Base-by-base conservation (phyloP, 2,113 vertebrate species). In the Sinosuthora webbiana region DNA sequence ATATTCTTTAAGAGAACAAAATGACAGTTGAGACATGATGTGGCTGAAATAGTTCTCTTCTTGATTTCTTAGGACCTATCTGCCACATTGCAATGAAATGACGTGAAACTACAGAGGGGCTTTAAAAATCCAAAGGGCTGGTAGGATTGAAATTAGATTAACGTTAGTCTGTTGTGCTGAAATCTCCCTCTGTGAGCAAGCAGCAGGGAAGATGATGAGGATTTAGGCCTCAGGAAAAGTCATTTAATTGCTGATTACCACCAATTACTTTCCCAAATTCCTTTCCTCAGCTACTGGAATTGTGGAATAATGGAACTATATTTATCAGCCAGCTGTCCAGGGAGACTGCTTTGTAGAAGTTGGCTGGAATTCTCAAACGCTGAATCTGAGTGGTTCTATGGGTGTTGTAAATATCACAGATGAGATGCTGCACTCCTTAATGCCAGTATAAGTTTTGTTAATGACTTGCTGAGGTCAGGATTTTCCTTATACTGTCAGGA, bases 401-500 rank as follows among this genome's bases (percentile, higher is more conserved):
- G 79, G 69, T 95, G 56, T 67, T 85, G 37, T 89, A 77, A 87
- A 79, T 64, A 83, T 42, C 70, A 44, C 60, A 88, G 68, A 77
- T 83, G 85, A 88, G 80, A 88, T 77, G 35, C n/a, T 75, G 22
- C 22, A 22, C 19, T 70, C 37, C 44, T 63, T 88, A 77, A 71
- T 78, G 52, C 64, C 87, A 68, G 5, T 47, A 10, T 50, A 90
- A 68, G 64, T 94, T 86, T 80, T 77, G 35, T 80, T 86, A 83
- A 81, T 70, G 60, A 37, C 60, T 87, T 89, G 27, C 31, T 45
- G 56, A 67, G 35, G 60, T 91, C 71, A 80, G 35, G 33, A 64
- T 96, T 95, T 88, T 89, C 20, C n/a, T 90, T 86, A 16, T 44
- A 15, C 85, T 94, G 60, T 91, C 71, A 80, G 35, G 33, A 64